Conservation (phyloP, 35 echinoderm and acorn worm species). For the Ophiothrix spiculata region DNA sequence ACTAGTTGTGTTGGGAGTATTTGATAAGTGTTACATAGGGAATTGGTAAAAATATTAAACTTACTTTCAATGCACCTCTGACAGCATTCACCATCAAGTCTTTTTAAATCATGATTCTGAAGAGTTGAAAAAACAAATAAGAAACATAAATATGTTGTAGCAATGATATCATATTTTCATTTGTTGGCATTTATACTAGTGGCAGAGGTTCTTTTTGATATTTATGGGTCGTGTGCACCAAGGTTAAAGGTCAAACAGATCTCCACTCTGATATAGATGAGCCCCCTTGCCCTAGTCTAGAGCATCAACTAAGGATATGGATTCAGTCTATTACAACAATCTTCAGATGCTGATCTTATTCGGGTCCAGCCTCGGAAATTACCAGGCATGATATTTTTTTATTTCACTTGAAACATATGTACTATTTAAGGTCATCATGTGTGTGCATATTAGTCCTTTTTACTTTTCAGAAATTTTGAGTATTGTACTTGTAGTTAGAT, state of each 20-base stretch:
- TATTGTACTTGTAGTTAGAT: too few relatives aligned
- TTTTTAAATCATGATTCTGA: slow-evolving; percentile 44
- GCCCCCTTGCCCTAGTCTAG: not conserved
- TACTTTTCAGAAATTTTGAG: too few relatives aligned
- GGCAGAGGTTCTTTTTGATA: not conserved
- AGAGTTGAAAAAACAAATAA: not conserved
- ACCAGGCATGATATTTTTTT: not conserved
- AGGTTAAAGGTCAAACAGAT: not conserved
- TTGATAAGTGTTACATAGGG: not conserved
- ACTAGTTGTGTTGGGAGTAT: not conserved
- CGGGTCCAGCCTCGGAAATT: too few relatives aligned
- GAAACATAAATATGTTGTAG: not conserved
- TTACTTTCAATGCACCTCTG: slow-evolving; percentile 63
- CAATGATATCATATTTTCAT: not conserved
- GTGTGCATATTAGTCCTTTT: too few relatives aligned
- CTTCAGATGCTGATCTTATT: too few relatives aligned
- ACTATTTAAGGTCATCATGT: too few relatives aligned
- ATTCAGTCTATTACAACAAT: not conserved
- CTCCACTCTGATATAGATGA: not conserved
- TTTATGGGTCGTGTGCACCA: not conserved
- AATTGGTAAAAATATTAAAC: not conserved
- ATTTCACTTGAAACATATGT: too few relatives aligned
- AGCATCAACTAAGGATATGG: not conserved
- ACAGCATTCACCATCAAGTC: slow-evolving; percentile 36
- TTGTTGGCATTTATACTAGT: not conserved